Evolutionary conservation across 2,888 invertebrate genomes (phyloP).

Genomic region (Tethea ocularis): DNA sequence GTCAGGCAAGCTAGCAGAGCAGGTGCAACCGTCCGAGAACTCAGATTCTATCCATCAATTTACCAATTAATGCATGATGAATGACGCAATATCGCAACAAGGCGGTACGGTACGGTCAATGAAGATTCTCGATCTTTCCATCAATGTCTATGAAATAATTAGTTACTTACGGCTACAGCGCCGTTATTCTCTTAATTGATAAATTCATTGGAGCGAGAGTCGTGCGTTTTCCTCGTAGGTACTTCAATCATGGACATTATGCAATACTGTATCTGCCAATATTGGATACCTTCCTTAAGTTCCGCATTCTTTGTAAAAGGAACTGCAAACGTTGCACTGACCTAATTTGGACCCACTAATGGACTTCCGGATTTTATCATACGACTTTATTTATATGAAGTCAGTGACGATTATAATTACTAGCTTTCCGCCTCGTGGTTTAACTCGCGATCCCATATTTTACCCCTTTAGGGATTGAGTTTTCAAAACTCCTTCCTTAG

Average conservation of each 20-base stretch:
- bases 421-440: too few species aligned
- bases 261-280: background rate
- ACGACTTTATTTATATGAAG: too few species aligned
- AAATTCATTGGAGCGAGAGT: background rate
- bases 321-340: too few species aligned
- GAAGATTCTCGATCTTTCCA: background rate
- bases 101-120: background rate
- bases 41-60: constrained; percentile 5
- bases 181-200: background rate
- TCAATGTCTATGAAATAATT: background rate
- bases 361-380: too few species aligned
- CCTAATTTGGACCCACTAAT: too few species aligned
- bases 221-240: background rate
- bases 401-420: too few species aligned
- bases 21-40: background rate
- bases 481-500: too few species aligned
- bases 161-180: background rate
- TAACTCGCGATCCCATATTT: too few species aligned
- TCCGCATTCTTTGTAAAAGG: too few species aligned
- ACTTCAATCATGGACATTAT: background rate
- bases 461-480: too few species aligned
- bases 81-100: background rate
- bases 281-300: too few species aligned
- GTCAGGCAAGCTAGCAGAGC: background rate
- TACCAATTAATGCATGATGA: background rate